Evolutionary conservation across 2,113 vertebrate genomes (phyloP).

Genomic region (Carollia perspicillata): DNA sequence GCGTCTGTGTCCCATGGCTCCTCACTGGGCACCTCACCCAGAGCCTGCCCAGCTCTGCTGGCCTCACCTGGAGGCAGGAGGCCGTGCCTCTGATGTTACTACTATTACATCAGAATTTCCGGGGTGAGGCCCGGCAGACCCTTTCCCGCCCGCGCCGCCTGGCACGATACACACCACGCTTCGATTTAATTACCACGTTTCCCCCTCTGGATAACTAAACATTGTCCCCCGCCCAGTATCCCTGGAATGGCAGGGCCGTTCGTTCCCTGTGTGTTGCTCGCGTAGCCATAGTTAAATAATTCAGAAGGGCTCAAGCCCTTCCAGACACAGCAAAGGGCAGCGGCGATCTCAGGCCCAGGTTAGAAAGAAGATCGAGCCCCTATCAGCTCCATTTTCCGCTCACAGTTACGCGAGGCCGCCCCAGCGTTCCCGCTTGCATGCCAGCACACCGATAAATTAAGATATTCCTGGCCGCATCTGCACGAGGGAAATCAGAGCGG

Average conservation of each 20-base stretch:
- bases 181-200: slow-evolving; percentile 83
- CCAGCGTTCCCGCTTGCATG: slow-evolving; percentile 87
- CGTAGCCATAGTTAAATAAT: slow-evolving; percentile 88
- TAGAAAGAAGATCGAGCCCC: slow-evolving; percentile 85
- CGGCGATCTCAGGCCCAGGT: slow-evolving; percentile 83
- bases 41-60: background rate
- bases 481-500: slow-evolving; percentile 92
- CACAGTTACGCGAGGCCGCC: slow-evolving; percentile 88
- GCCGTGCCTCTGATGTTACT: rapidly evolving
- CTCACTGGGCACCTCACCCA: background rate
- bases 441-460: slow-evolving; percentile 94
- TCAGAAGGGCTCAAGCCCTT: slow-evolving; percentile 86
- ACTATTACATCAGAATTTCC: background rate
- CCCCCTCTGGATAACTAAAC: slow-evolving; percentile 84
- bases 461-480: slow-evolving; percentile 93
- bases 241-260: slow-evolving; percentile 85
- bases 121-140: slow-evolving; percentile 48
- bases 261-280: slow-evolving; percentile 85
- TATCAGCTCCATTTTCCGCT: slow-evolving; percentile 84
- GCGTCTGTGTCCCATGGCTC: background rate
- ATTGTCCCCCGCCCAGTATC: slow-evolving; percentile 84
- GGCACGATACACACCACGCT: slow-evolving; percentile 78
- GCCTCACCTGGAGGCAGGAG: rapidly evolving
- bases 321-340: slow-evolving; percentile 86
- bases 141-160: slow-evolving; percentile 69